These are phyloP conservation scores for Tetrapedia diversipes DNA, from an alignment of 2,888 invertebrate species.

Conservation along the genomic window DNA sequence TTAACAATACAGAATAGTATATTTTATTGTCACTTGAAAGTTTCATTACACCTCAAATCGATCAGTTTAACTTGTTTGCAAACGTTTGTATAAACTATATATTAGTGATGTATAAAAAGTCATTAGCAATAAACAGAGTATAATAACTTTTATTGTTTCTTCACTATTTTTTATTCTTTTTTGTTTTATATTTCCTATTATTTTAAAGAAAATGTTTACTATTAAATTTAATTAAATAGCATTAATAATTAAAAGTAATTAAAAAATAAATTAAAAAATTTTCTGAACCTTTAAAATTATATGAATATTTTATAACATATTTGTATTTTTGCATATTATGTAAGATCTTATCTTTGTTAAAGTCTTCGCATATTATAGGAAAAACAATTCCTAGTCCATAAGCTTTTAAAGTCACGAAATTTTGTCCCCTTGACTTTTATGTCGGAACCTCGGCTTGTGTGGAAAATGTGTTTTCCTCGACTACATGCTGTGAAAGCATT, in stretches of 20 bases:
- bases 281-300: no score
- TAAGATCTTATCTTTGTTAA: no score
- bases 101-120: conserved; percentile 57
- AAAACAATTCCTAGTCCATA: no score
- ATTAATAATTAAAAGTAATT: not conserved
- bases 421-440: not conserved
- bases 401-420: conserved; percentile 1
- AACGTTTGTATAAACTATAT: conserved; percentile 75
- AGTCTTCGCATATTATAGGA: no score
- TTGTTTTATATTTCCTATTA: not conserved
- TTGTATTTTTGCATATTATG: no score
- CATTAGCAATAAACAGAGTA: conserved; percentile 59
- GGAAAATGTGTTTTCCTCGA: conserved; percentile 18
- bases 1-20: not conserved
- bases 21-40: not conserved
- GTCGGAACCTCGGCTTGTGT: not conserved
- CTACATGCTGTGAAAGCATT: conserved; percentile 51
- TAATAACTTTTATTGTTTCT: conserved; percentile 12
- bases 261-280: not conserved
- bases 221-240: no score
- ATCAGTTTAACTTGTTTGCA: conserved; percentile 59
- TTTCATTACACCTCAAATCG: not conserved
- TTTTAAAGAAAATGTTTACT: no score
- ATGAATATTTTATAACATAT: no score
- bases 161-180: not conserved